Percentiles rank a stretch among this genome's conserved stretches.
phyloP scores from a whole-genome alignment of 2,797 vertebrate species.

The Ctenopoma multispine region DNA sequence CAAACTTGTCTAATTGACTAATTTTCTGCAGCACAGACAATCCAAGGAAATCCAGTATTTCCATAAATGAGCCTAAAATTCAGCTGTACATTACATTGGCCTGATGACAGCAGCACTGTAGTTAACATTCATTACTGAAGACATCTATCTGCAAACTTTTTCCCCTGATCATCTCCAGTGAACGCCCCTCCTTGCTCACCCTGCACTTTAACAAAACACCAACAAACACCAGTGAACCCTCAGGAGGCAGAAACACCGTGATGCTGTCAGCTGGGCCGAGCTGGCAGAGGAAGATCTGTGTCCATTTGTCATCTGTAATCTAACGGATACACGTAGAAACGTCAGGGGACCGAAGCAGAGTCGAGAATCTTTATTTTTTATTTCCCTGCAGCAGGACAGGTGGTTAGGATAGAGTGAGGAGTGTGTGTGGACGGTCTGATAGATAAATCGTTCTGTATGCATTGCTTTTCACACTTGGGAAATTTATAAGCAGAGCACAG shows the following conservation, averaged over 20 bases:
- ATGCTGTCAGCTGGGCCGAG: constrained; percentile 30
- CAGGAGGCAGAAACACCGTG: constrained; percentile 1
- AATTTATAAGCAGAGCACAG: constrained; percentile 66
- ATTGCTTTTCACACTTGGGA: constrained; percentile 76
- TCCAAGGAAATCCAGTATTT: no score
- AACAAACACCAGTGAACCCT: constrained; percentile 43
- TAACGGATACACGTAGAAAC: constrained; percentile 43
- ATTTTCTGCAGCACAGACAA: no score
- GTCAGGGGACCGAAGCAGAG: constrained; percentile 46
- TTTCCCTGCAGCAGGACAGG: constrained; percentile 39
- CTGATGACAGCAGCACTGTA: no score
- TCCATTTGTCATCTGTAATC: constrained; percentile 67
- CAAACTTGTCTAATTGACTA: no score
- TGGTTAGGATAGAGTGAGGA: constrained; percentile 14
- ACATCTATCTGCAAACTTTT: constrained; percentile 26
- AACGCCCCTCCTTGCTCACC: constrained; percentile 8
- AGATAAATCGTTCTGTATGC: constrained; percentile 77
- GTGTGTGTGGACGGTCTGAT: constrained; percentile 21
- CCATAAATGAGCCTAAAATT: no score
- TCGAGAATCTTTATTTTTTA: constrained; percentile 14
- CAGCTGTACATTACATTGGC: no score
- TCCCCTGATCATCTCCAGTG: constrained; percentile 24
- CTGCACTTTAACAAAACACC: constrained; percentile 34
- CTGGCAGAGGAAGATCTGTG: constrained; percentile 46
- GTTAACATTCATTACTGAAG: background rate